Conservation (phyloP, 2,888 invertebrate species). For the Drosophila mimetica region DNA sequence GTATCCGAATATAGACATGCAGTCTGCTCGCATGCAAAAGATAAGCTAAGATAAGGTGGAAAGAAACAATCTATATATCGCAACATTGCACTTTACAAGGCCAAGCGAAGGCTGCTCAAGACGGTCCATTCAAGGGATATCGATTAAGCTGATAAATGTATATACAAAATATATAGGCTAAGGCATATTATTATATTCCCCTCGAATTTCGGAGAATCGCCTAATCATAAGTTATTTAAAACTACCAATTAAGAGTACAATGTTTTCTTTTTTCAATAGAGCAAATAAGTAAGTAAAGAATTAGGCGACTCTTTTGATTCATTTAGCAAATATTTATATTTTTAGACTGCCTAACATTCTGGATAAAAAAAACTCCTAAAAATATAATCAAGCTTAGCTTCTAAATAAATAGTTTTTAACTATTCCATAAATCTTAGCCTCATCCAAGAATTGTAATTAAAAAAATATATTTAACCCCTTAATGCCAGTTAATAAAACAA, state of each 20-base stretch:
- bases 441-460: background rate
- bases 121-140: slow-evolving; percentile 13
- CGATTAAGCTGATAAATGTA: slow-evolving; percentile 35
- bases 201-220: background rate
- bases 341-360: background rate
- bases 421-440: background rate
- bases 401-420: background rate
- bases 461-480: background rate
- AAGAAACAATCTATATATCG: slow-evolving; percentile 1
- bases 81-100: slow-evolving; percentile 21
- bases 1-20: slow-evolving; percentile 37
- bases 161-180: slow-evolving; percentile 15
- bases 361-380: background rate
- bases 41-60: background rate
- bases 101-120: slow-evolving; percentile 18
- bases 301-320: too few relatives aligned
- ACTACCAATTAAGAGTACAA: too few relatives aligned
- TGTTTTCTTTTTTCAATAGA: too few relatives aligned
- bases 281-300: too few relatives aligned
- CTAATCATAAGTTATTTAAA: background rate
- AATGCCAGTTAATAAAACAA: background rate
- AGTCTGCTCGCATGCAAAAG: slow-evolving; percentile 38
- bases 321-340: background rate
- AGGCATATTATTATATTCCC: background rate
- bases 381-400: background rate